Evolutionary conservation across 2,888 invertebrate species (phyloP).

Genomic region (Operophtera brumata): DNA sequence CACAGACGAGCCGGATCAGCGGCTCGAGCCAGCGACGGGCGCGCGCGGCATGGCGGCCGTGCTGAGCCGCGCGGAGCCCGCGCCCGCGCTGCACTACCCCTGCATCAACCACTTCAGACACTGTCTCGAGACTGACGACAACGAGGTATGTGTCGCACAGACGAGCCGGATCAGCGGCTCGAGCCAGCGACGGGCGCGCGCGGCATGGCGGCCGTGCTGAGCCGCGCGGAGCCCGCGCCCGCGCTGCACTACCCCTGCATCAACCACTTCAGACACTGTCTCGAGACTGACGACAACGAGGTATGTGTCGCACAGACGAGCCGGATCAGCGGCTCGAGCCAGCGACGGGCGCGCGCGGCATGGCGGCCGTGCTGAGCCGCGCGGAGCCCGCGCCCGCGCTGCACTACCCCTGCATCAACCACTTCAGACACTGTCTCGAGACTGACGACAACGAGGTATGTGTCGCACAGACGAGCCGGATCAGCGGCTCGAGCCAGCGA

Average conservation of each 20-base stretch:
- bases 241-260: conserved; percentile 95
- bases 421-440: conserved; percentile 90
- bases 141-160: too few species aligned
- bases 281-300: conserved; percentile 74
- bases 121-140: too few species aligned
- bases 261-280: conserved; percentile 93
- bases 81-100: too few species aligned
- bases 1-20: too few species aligned
- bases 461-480: too few species aligned
- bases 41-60: too few species aligned
- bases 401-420: conserved; percentile 95
- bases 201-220: conserved; percentile 93
- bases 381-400: conserved; percentile 91
- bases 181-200: conserved; percentile 93
- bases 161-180: conserved; percentile 86
- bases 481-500: conserved; percentile 92
- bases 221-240: conserved; percentile 90
- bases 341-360: conserved; percentile 92
- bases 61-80: too few species aligned
- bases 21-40: too few species aligned
- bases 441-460: conserved; percentile 65
- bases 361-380: conserved; percentile 93
- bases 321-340: too few species aligned
- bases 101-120: too few species aligned
- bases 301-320: conserved; percentile 38